Evolutionary conservation across 2,888 invertebrate species (phyloP).

Genomic region (Coleophora flavipennella): DNA sequence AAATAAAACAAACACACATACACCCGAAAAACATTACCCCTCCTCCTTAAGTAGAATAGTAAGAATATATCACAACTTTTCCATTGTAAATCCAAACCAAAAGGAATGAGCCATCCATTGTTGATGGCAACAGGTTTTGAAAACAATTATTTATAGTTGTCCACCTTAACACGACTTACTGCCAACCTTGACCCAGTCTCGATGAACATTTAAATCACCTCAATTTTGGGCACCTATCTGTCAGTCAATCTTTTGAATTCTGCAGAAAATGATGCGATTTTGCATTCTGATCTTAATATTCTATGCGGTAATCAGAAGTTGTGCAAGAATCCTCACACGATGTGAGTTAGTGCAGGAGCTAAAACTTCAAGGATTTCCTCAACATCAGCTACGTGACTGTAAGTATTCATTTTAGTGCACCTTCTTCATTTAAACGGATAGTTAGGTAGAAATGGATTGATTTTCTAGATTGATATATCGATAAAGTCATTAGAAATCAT

Average conservation of each 20-base stretch:
- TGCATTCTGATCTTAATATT: slow-evolving; percentile 5
- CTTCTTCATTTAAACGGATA: slow-evolving; percentile 1
- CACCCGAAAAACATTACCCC: too few relatives aligned
- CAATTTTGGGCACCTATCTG: slow-evolving; percentile 7
- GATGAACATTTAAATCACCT: slow-evolving; percentile 6
- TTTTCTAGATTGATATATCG: too few relatives aligned
- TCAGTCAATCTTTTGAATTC: too few relatives aligned
- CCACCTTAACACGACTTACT: slow-evolving; percentile 12
- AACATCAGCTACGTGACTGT: slow-evolving; percentile 34
- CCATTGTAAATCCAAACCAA: too few relatives aligned
- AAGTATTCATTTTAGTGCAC: slow-evolving; percentile 19
- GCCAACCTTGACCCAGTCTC: slow-evolving; percentile 28
- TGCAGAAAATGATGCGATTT: slow-evolving; percentile 21
- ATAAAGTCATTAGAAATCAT: too few relatives aligned
- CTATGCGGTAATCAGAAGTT: not conserved
- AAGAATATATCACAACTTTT: too few relatives aligned
- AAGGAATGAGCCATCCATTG: not conserved
- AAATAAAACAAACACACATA: too few relatives aligned
- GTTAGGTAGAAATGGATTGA: not conserved
- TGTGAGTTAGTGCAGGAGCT: slow-evolving; percentile 36
- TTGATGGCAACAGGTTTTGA: slow-evolving; percentile 23
- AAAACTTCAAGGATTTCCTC: slow-evolving; percentile 31
- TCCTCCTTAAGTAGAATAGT: too few relatives aligned
- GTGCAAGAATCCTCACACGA: slow-evolving; percentile 20
- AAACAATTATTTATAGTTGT: slow-evolving; percentile 20